These are phyloP conservation scores for Poicephalus meyeri DNA, from an alignment of 2,113 vertebrate species.

Conservation along the genomic window DNA sequence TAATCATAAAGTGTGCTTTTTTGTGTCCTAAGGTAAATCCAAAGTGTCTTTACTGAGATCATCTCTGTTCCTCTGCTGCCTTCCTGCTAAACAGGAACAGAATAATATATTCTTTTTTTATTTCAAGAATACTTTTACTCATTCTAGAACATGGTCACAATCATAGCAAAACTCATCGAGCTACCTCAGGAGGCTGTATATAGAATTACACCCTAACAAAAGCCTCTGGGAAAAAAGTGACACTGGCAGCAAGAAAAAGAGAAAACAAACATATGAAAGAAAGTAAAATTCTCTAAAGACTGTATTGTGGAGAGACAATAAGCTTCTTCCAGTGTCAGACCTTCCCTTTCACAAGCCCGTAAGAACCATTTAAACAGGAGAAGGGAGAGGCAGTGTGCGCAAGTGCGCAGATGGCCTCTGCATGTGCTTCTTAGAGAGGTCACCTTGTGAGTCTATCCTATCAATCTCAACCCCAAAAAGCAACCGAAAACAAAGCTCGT, in stretches of 20 bases:
- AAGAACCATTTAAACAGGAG: background rate
- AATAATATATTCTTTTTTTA: background rate
- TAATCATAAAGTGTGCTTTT: background rate
- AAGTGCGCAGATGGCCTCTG: background rate
- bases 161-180: background rate
- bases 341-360: background rate
- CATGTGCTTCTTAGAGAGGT: background rate
- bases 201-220: background rate
- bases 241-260: background rate
- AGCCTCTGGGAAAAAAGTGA: background rate
- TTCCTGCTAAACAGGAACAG: background rate
- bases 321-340: background rate
- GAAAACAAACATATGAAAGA: background rate
- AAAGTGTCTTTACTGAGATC: background rate
- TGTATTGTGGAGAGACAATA: background rate
- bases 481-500: fast-evolving
- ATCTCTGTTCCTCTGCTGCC: background rate
- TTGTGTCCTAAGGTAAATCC: background rate
- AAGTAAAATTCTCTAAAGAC: background rate
- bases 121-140: background rate
- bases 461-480: background rate
- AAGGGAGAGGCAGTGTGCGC: background rate
- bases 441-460: background rate
- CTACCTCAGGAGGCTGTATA: background rate
- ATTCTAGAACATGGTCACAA: background rate